phyloP scores from a whole-genome alignment of 2,113 vertebrate genomes.

The Chiloscyllium plagiosum region DNA sequence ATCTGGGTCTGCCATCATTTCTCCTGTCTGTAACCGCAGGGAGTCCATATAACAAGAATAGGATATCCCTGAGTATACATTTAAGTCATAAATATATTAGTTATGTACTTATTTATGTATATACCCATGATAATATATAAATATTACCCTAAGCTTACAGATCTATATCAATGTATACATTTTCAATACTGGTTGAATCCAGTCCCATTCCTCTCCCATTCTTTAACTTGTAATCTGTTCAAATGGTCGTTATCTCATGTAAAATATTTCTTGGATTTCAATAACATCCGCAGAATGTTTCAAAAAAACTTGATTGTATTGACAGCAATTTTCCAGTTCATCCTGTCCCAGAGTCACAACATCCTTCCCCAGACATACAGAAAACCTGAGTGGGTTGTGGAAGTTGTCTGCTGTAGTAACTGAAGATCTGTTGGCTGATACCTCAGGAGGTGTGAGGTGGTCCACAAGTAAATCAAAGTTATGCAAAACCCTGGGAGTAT shows the following conservation, averaged over 20 bases:
- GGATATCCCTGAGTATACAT: background rate
- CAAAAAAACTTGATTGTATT: background rate
- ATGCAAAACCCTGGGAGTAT: background rate
- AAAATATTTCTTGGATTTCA: constrained; percentile 12
- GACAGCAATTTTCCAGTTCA: background rate
- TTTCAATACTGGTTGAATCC: background rate
- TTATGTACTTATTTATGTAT: background rate
- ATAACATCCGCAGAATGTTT: constrained; percentile 6
- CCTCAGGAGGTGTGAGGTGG: background rate
- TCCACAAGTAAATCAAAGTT: background rate
- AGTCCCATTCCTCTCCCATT: background rate
- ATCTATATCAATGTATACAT: background rate
- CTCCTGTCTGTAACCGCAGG: background rate
- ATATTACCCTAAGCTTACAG: background rate
- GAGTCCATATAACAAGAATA: background rate
- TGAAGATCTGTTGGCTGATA: background rate
- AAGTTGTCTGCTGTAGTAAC: background rate
- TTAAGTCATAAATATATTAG: background rate
- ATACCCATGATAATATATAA: background rate
- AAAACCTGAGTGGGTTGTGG: background rate
- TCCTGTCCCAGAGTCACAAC: background rate
- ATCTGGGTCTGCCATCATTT: background rate
- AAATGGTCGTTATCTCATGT: no score
- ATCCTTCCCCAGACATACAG: background rate
- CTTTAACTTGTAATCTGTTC: background rate